Evolutionary conservation across 2,888 invertebrate species (phyloP).

Genomic region (Phengaris arion): DNA sequence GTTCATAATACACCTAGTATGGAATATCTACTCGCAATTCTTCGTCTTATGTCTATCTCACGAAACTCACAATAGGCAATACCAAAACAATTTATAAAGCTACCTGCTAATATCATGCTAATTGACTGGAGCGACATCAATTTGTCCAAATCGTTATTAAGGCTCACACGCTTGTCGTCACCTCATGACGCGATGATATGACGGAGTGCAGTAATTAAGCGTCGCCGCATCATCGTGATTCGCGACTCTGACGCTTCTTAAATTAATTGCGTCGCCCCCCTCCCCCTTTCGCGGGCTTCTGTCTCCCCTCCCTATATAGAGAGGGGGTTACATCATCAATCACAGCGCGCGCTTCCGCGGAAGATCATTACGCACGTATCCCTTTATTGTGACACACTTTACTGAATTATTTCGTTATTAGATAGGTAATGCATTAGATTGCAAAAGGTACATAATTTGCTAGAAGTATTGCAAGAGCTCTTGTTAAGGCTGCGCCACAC

Average conservation of each 20-base stretch:
- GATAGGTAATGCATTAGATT: background rate
- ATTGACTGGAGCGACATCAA: background rate
- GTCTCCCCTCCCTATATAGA: background rate
- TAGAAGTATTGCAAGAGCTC: background rate
- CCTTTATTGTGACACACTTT: slow-evolving; percentile 17
- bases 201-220: slow-evolving; percentile 11
- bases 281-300: background rate
- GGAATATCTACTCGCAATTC: no score
- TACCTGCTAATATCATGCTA: background rate
- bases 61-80: background rate
- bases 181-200: slow-evolving; percentile 20
- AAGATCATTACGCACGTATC: slow-evolving; percentile 14
- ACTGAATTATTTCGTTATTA: background rate
- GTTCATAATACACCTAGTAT: no score
- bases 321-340: background rate
- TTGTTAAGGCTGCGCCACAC: no score
- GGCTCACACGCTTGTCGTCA: background rate
- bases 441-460: background rate
- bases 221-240: slow-evolving; percentile 3
- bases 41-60: no score
- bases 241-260: slow-evolving; percentile 12
- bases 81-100: background rate
- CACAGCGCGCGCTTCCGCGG: slow-evolving; percentile 6
- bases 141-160: background rate
- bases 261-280: background rate